Base-by-base conservation (phyloP, 2,888 invertebrate genomes). In the Cheilosia variabilis region DNA sequence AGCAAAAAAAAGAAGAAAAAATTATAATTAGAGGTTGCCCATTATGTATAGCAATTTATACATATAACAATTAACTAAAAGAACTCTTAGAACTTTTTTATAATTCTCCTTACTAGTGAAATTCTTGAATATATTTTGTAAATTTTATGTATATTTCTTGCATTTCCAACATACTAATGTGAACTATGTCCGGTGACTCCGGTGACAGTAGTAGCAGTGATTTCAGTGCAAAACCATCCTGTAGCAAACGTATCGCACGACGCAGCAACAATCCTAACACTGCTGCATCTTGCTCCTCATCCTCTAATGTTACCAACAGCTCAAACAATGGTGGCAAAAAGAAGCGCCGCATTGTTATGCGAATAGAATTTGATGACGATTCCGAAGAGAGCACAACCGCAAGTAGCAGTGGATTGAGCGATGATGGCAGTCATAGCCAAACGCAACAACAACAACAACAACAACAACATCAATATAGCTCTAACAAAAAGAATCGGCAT, bases 321-420 rank as follows among this genome's bases (percentile, higher is more conserved):
- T 7, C 3, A 22, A 27, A 52, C 6, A 27, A 47, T 50, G 52
- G 63, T 31, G 55, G 43, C 47, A 82, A 71, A 76, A 89, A 88
- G 77, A 91, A 90, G 73, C 90, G 91, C 62, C 91, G 91, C 71
- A 91, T 92, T 84, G 91, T 92, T 2, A 92, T 92, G 91, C 90
- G 91, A 80, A 91, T 92, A 55, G 91, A 92, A 86, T 90, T 91
- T 58, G 91, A 91, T 79, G 91, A 92, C 84, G 89, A 90, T 63
- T 88, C 89, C 31, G 89, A 90, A 34, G 88, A 75, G 31, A 88
- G 88, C 68, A 80, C 83, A 60, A 77, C 87, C 58, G 78, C 81
- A 27, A 88, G 79, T 22, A 88, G 87, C 22, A 55, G 72, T 55
- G 78, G 72, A 60, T 87, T 87, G 58, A 76, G 57, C 57, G 88